Evolutionary conservation across 2,113 vertebrate species (phyloP).

Genomic region (Marmota flaviventris): DNA sequence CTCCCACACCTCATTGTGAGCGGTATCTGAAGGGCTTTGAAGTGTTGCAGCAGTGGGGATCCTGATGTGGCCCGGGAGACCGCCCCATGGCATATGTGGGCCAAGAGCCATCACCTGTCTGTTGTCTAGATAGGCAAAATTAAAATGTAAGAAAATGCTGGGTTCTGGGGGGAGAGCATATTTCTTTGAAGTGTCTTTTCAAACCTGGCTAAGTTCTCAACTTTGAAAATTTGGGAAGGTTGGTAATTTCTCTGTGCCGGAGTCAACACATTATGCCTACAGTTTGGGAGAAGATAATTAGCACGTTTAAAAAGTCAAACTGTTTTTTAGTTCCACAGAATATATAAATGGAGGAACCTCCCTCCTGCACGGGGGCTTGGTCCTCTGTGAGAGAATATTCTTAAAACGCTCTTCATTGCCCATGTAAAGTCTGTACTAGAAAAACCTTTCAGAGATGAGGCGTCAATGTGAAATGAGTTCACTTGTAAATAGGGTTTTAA

Average conservation of each 20-base stretch:
- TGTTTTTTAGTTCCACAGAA: constrained; percentile 8
- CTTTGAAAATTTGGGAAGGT: neutral
- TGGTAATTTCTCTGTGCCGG: neutral
- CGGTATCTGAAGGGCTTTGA: neutral
- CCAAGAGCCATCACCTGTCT: neutral
- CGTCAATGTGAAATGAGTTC: neutral
- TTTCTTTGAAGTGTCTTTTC: neutral
- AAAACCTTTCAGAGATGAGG: constrained; percentile 21
- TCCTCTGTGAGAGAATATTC: neutral
- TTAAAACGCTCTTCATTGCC: neutral
- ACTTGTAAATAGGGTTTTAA: constrained; percentile 53
- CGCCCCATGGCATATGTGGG: fast-evolving
- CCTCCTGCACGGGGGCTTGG: constrained; percentile 3
- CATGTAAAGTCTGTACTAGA: neutral
- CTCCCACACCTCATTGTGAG: too few relatives aligned
- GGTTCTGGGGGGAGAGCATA: neutral
- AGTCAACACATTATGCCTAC: neutral
- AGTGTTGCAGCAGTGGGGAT: neutral
- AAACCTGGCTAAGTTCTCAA: neutral
- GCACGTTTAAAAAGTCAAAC: neutral
- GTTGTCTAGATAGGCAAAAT: neutral
- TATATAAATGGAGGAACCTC: neutral
- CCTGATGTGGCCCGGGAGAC: neutral
- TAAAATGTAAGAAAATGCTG: neutral
- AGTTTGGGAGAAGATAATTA: constrained; percentile 19